Conservation (phyloP, 2,113 vertebrate genomes). For the Perccottus glenii region DNA sequence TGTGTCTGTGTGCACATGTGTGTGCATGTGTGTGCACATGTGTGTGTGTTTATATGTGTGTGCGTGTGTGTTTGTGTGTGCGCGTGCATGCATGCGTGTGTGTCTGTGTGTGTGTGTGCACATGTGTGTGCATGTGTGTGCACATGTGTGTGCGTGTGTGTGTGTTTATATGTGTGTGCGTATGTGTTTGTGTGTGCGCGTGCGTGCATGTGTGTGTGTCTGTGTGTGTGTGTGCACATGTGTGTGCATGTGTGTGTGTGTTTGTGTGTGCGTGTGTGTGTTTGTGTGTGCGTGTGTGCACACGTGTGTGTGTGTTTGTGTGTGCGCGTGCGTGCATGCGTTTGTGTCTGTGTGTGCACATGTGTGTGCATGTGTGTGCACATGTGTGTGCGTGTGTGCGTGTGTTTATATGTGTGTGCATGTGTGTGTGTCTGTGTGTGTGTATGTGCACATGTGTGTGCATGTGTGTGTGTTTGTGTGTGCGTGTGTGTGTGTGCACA, state of each 20-base stretch:
- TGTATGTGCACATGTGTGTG: too few relatives aligned
- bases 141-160: background rate
- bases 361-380: background rate
- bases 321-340: too few relatives aligned
- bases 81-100: background rate
- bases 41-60: background rate
- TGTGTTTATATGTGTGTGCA: background rate
- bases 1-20: background rate
- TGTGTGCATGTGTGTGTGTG: background rate
- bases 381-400: background rate
- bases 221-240: background rate
- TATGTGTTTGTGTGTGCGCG: background rate
- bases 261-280: background rate
- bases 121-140: background rate
- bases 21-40: constrained; percentile 1
- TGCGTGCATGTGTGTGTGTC: background rate
- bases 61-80: background rate
- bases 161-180: too few relatives aligned
- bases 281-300: background rate
- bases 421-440: constrained; percentile 1
- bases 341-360: background rate
- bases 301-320: background rate
- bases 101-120: background rate
- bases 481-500: background rate
- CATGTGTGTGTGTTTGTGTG: background rate